Conservation (phyloP, 2,113 vertebrate genomes). For the Azemiops feae region DNA sequence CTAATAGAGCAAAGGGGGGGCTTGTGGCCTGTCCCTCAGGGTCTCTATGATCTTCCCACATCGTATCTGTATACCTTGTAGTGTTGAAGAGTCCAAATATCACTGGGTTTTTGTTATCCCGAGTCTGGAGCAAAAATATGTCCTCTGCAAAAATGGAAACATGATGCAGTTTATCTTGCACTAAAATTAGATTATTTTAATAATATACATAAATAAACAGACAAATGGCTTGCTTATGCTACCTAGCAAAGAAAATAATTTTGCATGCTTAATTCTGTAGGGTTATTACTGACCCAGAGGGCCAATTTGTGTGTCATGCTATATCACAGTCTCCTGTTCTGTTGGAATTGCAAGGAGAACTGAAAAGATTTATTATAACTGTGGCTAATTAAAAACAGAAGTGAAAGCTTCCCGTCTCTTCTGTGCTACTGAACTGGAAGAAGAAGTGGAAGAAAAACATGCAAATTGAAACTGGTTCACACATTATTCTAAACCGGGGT, state of each 20-base stretch:
- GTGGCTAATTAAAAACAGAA: background rate
- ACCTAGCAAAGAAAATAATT: background rate
- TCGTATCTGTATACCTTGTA: slow-evolving; percentile 80
- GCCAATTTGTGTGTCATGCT: background rate
- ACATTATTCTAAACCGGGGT: background rate
- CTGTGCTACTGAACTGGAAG: background rate
- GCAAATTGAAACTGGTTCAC: background rate
- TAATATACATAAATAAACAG: background rate
- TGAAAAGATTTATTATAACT: background rate
- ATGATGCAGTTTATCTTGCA: background rate
- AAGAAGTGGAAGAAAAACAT: too few species aligned
- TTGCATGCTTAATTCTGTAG: background rate
- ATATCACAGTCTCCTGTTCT: background rate
- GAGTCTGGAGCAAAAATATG: slow-evolving; percentile 87
- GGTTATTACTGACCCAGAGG: background rate
- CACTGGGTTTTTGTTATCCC: slow-evolving; percentile 91
- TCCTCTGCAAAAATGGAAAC: slow-evolving; percentile 84
- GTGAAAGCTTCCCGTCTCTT: background rate
- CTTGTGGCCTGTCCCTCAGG: background rate
- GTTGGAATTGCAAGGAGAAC: background rate
- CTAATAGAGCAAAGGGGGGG: background rate
- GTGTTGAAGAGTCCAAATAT: slow-evolving; percentile 96
- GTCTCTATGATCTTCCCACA: background rate
- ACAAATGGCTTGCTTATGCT: background rate
- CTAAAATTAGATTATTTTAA: background rate